Evolutionary conservation across 2,888 invertebrate genomes (phyloP).

Genomic region (Notodonta ziczac): DNA sequence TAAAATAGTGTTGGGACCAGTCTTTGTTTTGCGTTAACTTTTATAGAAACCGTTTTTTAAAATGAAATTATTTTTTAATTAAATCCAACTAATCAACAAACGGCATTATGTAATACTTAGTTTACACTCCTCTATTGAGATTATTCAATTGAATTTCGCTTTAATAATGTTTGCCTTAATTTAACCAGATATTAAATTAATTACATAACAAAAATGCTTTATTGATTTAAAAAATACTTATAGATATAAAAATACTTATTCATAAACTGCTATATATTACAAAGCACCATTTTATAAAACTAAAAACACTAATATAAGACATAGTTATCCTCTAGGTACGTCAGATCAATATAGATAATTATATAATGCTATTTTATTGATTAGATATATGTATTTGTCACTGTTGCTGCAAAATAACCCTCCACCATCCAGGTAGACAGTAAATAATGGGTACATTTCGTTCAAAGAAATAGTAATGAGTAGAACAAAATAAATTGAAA

Average conservation of each 20-base stretch:
- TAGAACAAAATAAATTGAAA: not conserved
- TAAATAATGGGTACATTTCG: too few species aligned
- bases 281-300: too few species aligned
- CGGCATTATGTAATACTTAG: not conserved
- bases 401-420: not conserved
- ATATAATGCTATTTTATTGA: not conserved
- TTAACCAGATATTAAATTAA: not conserved
- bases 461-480: too few species aligned
- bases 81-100: not conserved
- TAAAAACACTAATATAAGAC: not conserved
- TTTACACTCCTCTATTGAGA: not conserved
- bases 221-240: too few species aligned
- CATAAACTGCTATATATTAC: too few species aligned
- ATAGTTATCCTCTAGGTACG: not conserved
- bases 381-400: not conserved
- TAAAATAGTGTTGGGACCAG: too few species aligned
- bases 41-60: not conserved
- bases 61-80: not conserved
- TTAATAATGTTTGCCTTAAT: not conserved
- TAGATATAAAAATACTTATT: too few species aligned
- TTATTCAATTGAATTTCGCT: conserved; percentile 3
- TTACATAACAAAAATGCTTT: too few species aligned
- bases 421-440: not conserved
- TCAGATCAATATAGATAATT: too few species aligned
- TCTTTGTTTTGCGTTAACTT: too few species aligned